Conservation (phyloP, 2,113 vertebrate species). For the Periophthalmus modestus region DNA sequence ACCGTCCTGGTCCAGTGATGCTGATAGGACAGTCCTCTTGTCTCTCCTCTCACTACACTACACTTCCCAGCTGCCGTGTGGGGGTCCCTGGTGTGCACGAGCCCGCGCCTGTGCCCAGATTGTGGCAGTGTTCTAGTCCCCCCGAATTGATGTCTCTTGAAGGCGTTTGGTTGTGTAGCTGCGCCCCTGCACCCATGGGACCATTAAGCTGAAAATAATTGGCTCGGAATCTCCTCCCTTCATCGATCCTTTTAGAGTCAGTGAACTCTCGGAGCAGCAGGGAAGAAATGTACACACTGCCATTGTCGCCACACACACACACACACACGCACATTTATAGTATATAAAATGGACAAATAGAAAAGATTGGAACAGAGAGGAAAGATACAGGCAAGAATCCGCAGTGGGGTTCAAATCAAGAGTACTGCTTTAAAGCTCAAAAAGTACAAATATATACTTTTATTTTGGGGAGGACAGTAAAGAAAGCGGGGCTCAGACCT, state of each 20-base stretch:
- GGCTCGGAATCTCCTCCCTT: constrained; percentile 80
- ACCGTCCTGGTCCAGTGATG: constrained; percentile 40
- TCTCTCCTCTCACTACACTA: constrained; percentile 30
- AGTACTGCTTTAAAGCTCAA: constrained; percentile 54
- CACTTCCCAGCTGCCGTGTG: constrained; percentile 52
- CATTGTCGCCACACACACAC: constrained; percentile 7
- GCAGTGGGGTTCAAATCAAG: constrained; percentile 53
- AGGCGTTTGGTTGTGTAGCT: constrained; percentile 80
- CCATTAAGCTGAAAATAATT: constrained; percentile 87
- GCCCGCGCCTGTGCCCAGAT: constrained; percentile 60
- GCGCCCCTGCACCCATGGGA: constrained; percentile 74
- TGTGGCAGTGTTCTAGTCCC: constrained; percentile 69
- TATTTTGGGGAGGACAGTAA: not conserved
- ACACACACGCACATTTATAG: constrained; percentile 8
- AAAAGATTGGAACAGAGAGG: constrained; percentile 28
- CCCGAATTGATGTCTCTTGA: constrained; percentile 78
- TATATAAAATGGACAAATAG: constrained; percentile 20
- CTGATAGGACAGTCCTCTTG: constrained; percentile 30
- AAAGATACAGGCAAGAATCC: constrained; percentile 36
- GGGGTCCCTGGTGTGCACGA: constrained; percentile 22
- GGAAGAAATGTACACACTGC: constrained; percentile 39
- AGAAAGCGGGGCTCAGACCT: constrained; percentile 23
- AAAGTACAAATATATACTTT: constrained; percentile 11
- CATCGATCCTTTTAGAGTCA: constrained; percentile 82
- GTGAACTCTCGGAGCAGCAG: constrained; percentile 70